phyloP scores from a whole-genome alignment of 2,888 invertebrate genomes.

The Dorcus hopei region DNA sequence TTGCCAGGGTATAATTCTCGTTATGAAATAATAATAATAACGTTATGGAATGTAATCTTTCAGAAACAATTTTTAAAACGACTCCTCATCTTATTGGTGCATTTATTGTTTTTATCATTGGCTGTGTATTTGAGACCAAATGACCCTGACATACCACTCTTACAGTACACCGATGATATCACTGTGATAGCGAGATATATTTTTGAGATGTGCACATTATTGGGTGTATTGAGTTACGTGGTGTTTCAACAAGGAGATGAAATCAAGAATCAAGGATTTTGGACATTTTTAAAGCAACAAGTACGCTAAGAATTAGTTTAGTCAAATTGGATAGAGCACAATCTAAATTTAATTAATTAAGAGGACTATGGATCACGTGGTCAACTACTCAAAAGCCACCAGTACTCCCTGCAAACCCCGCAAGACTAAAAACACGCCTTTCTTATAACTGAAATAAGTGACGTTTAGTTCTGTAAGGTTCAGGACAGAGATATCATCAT shows the following conservation, averaged over 20 bases:
- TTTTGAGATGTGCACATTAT: constrained; percentile 80
- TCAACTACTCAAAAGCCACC: too few relatives aligned
- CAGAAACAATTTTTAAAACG: constrained; percentile 92
- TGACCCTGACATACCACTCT: constrained; percentile 55
- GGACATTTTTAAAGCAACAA: constrained; percentile 87
- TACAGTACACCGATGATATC: constrained; percentile 55
- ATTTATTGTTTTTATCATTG: constrained; percentile 81
- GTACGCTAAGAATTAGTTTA: constrained; percentile 52
- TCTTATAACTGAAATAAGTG: too few relatives aligned
- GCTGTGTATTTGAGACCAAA: constrained; percentile 90
- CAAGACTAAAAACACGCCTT: too few relatives aligned
- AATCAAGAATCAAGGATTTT: constrained; percentile 88
- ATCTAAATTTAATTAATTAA: not conserved
- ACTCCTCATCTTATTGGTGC: constrained; percentile 80
- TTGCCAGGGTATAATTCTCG: constrained; percentile 71
- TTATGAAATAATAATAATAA: not conserved
- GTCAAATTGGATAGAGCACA: not conserved
- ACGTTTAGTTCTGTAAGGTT: too few relatives aligned
- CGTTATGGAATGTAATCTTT: constrained; percentile 23
- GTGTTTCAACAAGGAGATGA: constrained; percentile 92
- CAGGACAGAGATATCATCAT: too few relatives aligned
- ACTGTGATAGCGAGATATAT: constrained; percentile 60
- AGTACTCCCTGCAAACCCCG: too few relatives aligned
- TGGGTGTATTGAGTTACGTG: constrained; percentile 84
- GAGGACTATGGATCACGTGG: too few relatives aligned